Evolutionary conservation across 1,140 invertebrate species (phyloP), one percentile per base, ranked within the genome.

Genomic region (Zaprionus nigranus): DNA sequence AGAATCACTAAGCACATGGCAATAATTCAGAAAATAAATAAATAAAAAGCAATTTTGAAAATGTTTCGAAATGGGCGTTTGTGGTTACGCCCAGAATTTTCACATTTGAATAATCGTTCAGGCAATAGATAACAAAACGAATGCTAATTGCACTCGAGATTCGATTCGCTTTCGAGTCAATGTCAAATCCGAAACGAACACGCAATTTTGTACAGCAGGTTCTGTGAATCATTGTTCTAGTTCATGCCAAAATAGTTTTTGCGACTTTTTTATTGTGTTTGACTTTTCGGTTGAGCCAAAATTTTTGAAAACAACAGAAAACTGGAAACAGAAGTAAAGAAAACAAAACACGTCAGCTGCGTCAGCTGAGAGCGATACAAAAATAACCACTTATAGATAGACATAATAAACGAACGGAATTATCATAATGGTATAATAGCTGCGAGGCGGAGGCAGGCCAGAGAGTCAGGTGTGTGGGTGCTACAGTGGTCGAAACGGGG

Each of bases 131-230:
- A 87, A 83, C 70, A 82, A 88, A 88, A 88, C 66, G 67, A 63
- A 72, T 63, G 74, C 46, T 87, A 80, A 87, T 87, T 87, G 84
- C 84, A 87, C 70, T 86, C 80, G 46, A 62, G 56, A 83, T 79
- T 57, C 46, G 38, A 24, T 75, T 53, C n/a, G 15, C 15, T 43
- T 43, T 43, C 46, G 36, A 24, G 30, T 69, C 57, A 81, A 66
- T 54, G 56, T 58, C 57, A 74, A 72, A 65, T 76, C 57, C 65
- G 2, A 40, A 65, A 38, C 65, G 49, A 63, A 20, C 60, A 58
- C 58, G 38, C 40, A 71, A 24, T 60, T 57, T 28, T 36, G 59
- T 59, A 28, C 34, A 20, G 62, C 60, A 46, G 28, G 17, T 36
- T 9, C 20, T 46, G 11, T 76, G 74, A 76, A 56, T 76, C 62